phyloP scores from a whole-genome alignment of 2,113 vertebrate species.

The Zapus hudsonius region DNA sequence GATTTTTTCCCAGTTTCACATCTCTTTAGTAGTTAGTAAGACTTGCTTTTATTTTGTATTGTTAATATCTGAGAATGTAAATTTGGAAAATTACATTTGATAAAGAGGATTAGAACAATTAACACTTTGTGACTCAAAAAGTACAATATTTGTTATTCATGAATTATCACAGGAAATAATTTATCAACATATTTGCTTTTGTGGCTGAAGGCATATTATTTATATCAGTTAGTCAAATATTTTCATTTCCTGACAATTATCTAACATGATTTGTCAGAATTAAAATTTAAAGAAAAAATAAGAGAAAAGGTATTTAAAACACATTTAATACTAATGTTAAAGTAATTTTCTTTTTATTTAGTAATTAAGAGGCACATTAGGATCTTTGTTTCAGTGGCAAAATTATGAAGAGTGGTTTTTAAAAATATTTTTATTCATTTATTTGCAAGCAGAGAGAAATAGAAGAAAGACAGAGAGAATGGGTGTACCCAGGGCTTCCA shows the following conservation, averaged over 20 bases:
- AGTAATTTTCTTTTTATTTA: constrained; percentile 54
- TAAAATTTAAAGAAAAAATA: constrained; percentile 39
- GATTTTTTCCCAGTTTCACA: neutral
- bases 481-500: too few species aligned
- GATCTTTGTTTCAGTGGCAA: neutral
- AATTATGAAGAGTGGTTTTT: constrained; percentile 2
- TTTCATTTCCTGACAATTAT: constrained; percentile 14
- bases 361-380: neutral
- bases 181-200: constrained; percentile 16
- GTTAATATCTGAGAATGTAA: constrained; percentile 36
- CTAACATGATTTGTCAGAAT: neutral
- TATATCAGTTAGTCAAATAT: constrained; percentile 36
- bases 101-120: constrained; percentile 46
- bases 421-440: too few species aligned
- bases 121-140: constrained; percentile 33
- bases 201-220: constrained; percentile 13
- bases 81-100: constrained; percentile 15
- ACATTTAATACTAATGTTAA: constrained; percentile 32
- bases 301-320: constrained; percentile 12
- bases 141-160: constrained; percentile 28
- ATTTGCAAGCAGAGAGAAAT: too few species aligned
- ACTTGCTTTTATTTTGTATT: constrained; percentile 11
- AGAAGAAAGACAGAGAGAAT: too few species aligned
- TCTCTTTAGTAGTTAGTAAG: neutral
- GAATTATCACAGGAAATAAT: constrained; percentile 16